phyloP scores from a whole-genome alignment of 1,140 invertebrate genomes.

The Polyergus mexicanus region DNA sequence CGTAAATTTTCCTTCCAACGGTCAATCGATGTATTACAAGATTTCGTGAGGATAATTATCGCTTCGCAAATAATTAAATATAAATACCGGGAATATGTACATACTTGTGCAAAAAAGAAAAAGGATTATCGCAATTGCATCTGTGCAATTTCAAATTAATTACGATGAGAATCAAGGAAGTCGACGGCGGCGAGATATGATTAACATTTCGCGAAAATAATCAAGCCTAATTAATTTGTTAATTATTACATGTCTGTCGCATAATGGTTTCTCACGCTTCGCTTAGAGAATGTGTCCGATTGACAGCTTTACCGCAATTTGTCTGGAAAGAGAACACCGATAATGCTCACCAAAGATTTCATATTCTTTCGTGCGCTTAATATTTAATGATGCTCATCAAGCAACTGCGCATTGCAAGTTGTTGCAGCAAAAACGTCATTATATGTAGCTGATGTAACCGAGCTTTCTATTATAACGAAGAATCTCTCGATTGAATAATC shows the following conservation, averaged over 20 bases:
- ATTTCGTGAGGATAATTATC: slow-evolving; percentile 38
- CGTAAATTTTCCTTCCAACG: not conserved
- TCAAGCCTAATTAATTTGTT: slow-evolving; percentile 59
- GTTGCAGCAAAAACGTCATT: slow-evolving; percentile 55
- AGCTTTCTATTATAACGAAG: slow-evolving; percentile 20
- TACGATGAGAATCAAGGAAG: slow-evolving; percentile 62
- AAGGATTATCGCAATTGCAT: slow-evolving; percentile 36
- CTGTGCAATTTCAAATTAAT: slow-evolving; percentile 56
- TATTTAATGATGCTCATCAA: slow-evolving; percentile 21
- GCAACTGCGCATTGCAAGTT: slow-evolving; percentile 48
- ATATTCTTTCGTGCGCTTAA: slow-evolving; percentile 3
- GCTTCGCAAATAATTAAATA: slow-evolving; percentile 33
- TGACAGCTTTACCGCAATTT: not conserved
- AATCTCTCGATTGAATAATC: slow-evolving; percentile 1
- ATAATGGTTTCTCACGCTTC: slow-evolving; percentile 57
- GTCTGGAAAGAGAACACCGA: not conserved
- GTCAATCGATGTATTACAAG: not conserved
- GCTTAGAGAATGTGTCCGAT: slow-evolving; percentile 2
- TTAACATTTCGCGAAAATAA: slow-evolving; percentile 56
- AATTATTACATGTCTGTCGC: slow-evolving; percentile 52
- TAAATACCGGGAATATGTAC: slow-evolving; percentile 22
- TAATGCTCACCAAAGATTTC: not conserved
- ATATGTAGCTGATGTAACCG: slow-evolving; percentile 56
- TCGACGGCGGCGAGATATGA: slow-evolving; percentile 30
- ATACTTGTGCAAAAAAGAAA: slow-evolving; percentile 15